A percentile compares a stretch with the other conserved stretches of the same genome.
Conservation (phyloP, 2,888 invertebrate species). For the Eurytoma adleriae region DNA sequence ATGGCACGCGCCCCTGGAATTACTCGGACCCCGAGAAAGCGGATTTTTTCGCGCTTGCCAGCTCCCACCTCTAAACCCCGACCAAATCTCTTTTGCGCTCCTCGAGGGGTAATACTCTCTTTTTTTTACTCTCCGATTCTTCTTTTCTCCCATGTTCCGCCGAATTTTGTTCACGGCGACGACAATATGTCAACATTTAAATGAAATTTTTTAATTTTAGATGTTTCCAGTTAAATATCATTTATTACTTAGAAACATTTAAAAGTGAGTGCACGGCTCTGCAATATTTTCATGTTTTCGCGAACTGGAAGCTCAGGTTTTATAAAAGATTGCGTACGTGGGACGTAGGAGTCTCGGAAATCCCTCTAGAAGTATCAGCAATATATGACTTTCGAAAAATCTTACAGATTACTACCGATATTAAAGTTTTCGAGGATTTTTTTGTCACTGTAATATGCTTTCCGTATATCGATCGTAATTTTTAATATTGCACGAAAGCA, state of each 20-base stretch:
- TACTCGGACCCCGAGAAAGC: neutral
- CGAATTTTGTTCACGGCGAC: neutral
- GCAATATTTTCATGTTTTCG: neutral
- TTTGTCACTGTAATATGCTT: neutral
- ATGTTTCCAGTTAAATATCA: neutral
- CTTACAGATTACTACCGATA: neutral
- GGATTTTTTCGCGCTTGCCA: constrained; percentile 30
- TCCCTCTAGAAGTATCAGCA: neutral
- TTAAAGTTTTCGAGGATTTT: neutral
- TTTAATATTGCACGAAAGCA: neutral
- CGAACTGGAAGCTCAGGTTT: neutral
- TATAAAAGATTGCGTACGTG: neutral
- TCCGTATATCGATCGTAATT: neutral
- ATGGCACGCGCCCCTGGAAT: neutral
- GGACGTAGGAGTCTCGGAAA: neutral
- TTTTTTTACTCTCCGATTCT: neutral
- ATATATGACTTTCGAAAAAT: neutral
- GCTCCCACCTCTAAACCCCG: constrained; percentile 7
- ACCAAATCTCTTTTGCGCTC: neutral
- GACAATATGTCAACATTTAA: neutral
- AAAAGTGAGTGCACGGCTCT: too few relatives aligned
- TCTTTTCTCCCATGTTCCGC: neutral
- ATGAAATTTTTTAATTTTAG: constrained; percentile 17
- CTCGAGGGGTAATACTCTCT: neutral
- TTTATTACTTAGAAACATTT: neutral